Percentiles rank a stretch among this genome's conserved stretches.
These are phyloP conservation scores for Cabera pusaria DNA, from an alignment of 2,888 invertebrate genomes.

Conservation along the genomic window DNA sequence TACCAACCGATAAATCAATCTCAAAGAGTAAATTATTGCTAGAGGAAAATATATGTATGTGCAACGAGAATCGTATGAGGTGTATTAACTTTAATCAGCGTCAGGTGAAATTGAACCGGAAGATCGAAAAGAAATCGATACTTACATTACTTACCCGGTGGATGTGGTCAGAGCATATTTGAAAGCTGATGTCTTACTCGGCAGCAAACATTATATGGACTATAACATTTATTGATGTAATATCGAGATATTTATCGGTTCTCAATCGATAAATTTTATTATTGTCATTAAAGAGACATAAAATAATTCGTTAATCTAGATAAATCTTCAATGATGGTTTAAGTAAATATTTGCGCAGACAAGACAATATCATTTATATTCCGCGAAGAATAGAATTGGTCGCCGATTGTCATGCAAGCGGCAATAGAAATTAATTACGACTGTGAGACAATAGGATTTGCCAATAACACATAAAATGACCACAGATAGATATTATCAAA, in stretches of 20 bases:
- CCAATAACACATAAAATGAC: constrained; percentile 49
- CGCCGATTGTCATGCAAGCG: constrained; percentile 42
- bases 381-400: constrained; percentile 35
- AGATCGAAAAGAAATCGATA: constrained; percentile 67
- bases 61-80: constrained; percentile 42
- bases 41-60: constrained; percentile 40
- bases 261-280: too few relatives aligned
- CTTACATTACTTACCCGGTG: constrained; percentile 30
- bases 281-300: too few relatives aligned
- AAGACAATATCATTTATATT: too few relatives aligned
- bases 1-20: constrained; percentile 54
- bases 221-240: constrained; percentile 42
- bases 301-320: too few relatives aligned
- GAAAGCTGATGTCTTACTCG: constrained; percentile 48
- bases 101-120: constrained; percentile 66
- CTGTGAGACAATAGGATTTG: constrained; percentile 55
- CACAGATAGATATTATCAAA: constrained; percentile 54
- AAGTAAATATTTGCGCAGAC: too few relatives aligned
- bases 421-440: constrained; percentile 41
- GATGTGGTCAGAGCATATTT: constrained; percentile 55
- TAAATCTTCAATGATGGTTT: too few relatives aligned
- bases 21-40: constrained; percentile 56
- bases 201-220: constrained; percentile 34
- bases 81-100: constrained; percentile 52
- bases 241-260: too few relatives aligned